Evolutionary conservation across 2,888 invertebrate genomes (phyloP).

Genomic region (Rhynchonema sp.): DNA sequence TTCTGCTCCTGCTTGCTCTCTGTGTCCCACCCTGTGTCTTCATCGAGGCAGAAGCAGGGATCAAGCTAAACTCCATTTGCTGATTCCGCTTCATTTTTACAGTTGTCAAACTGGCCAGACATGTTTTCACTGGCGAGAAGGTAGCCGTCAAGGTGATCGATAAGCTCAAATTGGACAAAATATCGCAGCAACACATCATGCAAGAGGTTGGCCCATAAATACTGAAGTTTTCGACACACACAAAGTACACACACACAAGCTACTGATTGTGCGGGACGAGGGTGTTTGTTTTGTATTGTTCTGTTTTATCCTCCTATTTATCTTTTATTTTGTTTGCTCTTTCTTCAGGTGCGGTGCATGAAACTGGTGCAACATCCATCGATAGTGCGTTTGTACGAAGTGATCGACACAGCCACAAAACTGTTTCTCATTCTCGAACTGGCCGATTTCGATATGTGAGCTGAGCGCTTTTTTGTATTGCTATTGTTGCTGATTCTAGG

Average conservation of each 20-base stretch:
- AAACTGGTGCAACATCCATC: conserved; percentile 97
- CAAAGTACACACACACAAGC: too few relatives aligned
- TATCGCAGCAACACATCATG: conserved; percentile 81
- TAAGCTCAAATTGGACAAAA: conserved; percentile 87
- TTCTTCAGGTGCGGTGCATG: conserved; percentile 64
- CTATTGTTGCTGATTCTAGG: too few relatives aligned
- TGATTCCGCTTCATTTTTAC: conserved; percentile 48
- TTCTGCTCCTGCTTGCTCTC: too few relatives aligned
- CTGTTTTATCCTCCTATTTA: too few relatives aligned
- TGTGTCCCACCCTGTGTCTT: too few relatives aligned
- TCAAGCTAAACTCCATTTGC: too few relatives aligned
- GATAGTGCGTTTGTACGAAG: conserved; percentile 91
- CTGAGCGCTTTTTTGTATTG: too few relatives aligned
- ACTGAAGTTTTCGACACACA: too few relatives aligned
- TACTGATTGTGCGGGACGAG: too few relatives aligned
- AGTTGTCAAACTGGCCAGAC: conserved; percentile 85
- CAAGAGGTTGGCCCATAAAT: conserved; percentile 44
- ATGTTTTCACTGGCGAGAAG: conserved; percentile 96
- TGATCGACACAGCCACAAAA: conserved; percentile 96
- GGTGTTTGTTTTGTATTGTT: not conserved
- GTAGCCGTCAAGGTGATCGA: conserved; percentile 72
- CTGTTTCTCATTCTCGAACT: conserved; percentile 63
- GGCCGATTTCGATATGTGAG: conserved; percentile 74
- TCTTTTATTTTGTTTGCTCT: too few relatives aligned
- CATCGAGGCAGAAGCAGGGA: too few relatives aligned